Conservation (phyloP, 2,113 vertebrate species). For the Bothrops jararaca region DNA sequence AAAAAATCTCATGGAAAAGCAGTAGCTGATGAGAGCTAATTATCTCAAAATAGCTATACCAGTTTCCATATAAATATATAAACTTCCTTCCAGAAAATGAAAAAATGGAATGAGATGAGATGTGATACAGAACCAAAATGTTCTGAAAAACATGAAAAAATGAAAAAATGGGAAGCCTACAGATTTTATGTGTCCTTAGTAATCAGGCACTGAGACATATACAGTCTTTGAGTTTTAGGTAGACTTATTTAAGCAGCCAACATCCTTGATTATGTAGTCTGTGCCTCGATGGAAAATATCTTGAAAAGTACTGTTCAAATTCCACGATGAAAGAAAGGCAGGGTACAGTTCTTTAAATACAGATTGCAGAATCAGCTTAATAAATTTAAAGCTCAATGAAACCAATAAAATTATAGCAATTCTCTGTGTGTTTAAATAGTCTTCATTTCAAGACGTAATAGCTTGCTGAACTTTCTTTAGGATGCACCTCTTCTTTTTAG, state of each 20-base stretch:
- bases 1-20: neutral
- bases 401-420: neutral
- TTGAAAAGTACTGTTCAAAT: neutral
- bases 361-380: neutral
- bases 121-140: neutral
- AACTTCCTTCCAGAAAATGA: neutral
- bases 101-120: neutral
- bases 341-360: neutral
- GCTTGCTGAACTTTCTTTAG: neutral
- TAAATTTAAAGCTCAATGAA: neutral
- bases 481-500: constrained; percentile 1
- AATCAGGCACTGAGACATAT: neutral
- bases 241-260: neutral
- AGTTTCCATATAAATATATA: neutral
- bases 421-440: neutral
- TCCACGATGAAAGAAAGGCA: neutral
- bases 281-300: neutral
- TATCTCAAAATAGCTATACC: too few relatives aligned
- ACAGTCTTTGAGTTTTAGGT: neutral
- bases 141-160: too few relatives aligned
- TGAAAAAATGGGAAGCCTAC: too few relatives aligned
- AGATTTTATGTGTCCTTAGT: neutral
- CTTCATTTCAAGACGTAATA: neutral
- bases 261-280: too few relatives aligned
- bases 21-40: neutral